A percentile compares a stretch with the other conserved stretches of the same genome.
phyloP scores from a whole-genome alignment of 2,797 vertebrate genomes.

The Clarias platycephalus region DNA sequence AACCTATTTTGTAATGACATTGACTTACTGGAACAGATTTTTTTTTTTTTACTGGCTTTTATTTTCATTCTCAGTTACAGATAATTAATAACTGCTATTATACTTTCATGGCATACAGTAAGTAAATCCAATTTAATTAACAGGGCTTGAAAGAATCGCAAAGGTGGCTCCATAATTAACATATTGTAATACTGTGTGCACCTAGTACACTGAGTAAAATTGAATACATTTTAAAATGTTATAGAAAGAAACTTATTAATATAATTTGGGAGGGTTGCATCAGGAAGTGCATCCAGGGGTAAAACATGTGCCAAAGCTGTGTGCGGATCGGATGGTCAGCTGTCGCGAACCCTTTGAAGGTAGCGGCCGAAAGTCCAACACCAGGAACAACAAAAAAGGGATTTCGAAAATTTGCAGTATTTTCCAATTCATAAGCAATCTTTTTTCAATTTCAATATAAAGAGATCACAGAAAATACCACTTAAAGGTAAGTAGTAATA shows the following conservation, averaged over 20 bases:
- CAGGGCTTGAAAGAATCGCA: not conserved
- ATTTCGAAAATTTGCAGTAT: not conserved
- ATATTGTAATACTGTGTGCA: not conserved
- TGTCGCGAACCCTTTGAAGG: no score
- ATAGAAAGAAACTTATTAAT: not conserved
- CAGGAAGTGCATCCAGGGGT: no score
- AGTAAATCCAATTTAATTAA: not conserved
- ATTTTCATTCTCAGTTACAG: not conserved
- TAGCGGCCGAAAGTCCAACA: no score
- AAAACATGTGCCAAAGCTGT: no score
- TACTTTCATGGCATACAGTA: not conserved
- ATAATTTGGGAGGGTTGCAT: no score
- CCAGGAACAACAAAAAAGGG: not conserved
- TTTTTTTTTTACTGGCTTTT: not conserved
- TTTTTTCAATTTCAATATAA: not conserved
- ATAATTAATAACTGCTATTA: not conserved
- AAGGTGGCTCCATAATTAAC: not conserved
- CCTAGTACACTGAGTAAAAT: not conserved
- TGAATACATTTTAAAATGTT: not conserved
- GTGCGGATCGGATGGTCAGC: no score
- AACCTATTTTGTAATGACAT: not conserved
- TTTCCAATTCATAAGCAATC: not conserved
- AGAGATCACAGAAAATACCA: not conserved
- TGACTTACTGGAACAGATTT: not conserved
- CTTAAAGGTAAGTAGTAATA: not conserved